These are phyloP conservation scores for Caloenas nicobarica DNA, from an alignment of 2,113 vertebrate species.

Conservation along the genomic window DNA sequence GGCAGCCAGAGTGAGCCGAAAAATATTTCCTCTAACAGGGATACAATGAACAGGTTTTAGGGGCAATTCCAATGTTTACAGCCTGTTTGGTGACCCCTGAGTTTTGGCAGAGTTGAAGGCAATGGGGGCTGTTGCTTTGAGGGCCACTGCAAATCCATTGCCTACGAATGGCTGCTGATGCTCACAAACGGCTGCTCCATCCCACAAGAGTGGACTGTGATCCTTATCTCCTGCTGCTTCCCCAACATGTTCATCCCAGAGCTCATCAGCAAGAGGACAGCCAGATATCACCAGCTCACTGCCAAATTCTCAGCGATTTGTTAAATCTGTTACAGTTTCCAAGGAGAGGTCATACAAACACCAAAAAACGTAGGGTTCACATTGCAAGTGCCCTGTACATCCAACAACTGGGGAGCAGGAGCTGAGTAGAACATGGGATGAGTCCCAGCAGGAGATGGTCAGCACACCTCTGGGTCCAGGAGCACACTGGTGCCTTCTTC, in stretches of 20 bases:
- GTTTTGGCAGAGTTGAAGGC: not conserved
- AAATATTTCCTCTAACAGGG: not conserved
- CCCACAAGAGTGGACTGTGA: too few relatives aligned
- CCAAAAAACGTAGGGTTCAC: not conserved
- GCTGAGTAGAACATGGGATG: not conserved
- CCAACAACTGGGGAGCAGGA: not conserved
- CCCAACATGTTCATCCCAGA: not conserved
- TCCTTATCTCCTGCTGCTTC: not conserved
- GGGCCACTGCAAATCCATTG: not conserved
- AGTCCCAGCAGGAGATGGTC: not conserved
- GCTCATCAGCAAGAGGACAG: not conserved
- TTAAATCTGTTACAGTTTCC: not conserved
- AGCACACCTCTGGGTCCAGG: not conserved
- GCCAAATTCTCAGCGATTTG: not conserved
- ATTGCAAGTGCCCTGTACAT: not conserved
- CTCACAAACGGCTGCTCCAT: fast-evolving
- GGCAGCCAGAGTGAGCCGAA: not conserved
- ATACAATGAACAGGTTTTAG: not conserved
- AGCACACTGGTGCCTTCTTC: not conserved
- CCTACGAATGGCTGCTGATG: not conserved
- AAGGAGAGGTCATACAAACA: not conserved
- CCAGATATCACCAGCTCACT: not conserved
- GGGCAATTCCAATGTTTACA: not conserved
- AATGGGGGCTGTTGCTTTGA: not conserved
- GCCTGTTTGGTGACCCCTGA: not conserved